Evolutionary conservation across 1,140 invertebrate genomes (phyloP), one percentile per base, ranked within the genome.

Genomic region (Tetragnatha versicolor): DNA sequence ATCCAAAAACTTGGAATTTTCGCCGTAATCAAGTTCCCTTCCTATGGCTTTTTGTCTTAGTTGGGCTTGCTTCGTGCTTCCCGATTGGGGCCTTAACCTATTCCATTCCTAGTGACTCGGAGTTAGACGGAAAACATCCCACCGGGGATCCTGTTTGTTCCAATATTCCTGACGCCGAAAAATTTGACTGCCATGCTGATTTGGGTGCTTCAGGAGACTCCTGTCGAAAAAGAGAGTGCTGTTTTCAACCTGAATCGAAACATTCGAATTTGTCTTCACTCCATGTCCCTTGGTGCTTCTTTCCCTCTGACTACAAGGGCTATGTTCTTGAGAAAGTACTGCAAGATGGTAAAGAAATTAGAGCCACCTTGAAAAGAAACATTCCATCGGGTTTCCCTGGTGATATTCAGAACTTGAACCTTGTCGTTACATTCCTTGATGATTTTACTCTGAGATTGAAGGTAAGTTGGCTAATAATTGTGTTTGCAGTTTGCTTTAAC

Each of bases 331-430:
- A 27, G 14, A 60, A 66, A 49, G 7, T 63, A 7, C 29, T 9
- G 31, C 39, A 39, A 25, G 39, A 47, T 37, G 17, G 33, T 0
- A 33, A n/a, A 3, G 25, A 70, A 2, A 68, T 76, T 63, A 84
- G 84, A 7, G 90, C 88, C 9, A 89, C 87, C 82, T 86, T 92
- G 49, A 86, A 88, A 75, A 85, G 88, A 51, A 85, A 82, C 1
- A 85, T 85, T 9, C 55, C 86, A 51, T 92, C 91, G 2, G 85
- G 87, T 1, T 93, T 93, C 85, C 90, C 90, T 25, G 86, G 88
- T 51, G 91, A 94, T 86, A 86, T 93, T n/a, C 81, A 86, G 35
- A 75, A 89, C 31, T 31, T 79, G 20, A 10, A 17, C 2, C 39
- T 79, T 3, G 29, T 60, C 5, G 39, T 79, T 22, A 58, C 63